A percentile compares a stretch with the other conserved stretches of the same genome.
These are phyloP conservation scores for Aradophagus sp. DNA, from an alignment of 1,140 invertebrate species.

Conservation along the genomic window DNA sequence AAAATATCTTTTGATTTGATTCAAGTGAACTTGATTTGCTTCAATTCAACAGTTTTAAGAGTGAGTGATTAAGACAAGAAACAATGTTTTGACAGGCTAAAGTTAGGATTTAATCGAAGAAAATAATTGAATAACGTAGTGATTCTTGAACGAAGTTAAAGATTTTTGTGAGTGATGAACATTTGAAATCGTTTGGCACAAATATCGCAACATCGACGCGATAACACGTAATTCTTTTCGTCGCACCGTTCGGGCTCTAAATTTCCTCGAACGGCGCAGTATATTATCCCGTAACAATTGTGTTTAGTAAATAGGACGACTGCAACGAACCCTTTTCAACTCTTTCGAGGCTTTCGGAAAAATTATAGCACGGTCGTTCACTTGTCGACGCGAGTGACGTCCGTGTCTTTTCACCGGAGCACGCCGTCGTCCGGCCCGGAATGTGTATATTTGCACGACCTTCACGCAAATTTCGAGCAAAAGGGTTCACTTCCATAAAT, in stretches of 20 bases:
- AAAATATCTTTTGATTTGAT: slow-evolving; percentile 2
- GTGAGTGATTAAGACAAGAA: no score
- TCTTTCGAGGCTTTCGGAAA: slow-evolving; percentile 57
- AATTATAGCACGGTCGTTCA: slow-evolving; percentile 62
- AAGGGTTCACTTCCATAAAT: slow-evolving; percentile 68
- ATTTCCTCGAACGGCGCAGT: slow-evolving; percentile 15
- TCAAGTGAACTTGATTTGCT: no score
- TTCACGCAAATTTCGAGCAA: slow-evolving; percentile 66
- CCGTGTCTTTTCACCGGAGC: slow-evolving; percentile 56
- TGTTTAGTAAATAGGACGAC: slow-evolving; percentile 24
- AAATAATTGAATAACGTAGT: no score
- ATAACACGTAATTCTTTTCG: no score
- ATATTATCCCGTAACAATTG: slow-evolving; percentile 43
- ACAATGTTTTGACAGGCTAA: no score
- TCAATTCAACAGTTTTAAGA: background rate
- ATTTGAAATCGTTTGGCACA: slow-evolving; percentile 2
- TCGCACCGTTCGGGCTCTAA: slow-evolving; percentile 8
- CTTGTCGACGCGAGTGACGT: slow-evolving; percentile 61
- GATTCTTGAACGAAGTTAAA: no score
- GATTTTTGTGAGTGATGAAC: no score
- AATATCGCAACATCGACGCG: slow-evolving; percentile 2
- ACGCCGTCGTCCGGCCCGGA: slow-evolving; percentile 45
- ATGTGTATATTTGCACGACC: slow-evolving; percentile 60
- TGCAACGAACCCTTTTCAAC: slow-evolving; percentile 58
- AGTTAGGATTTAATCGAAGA: no score